phyloP scores from a whole-genome alignment of 2,888 invertebrate genomes.

The Patella ulyssiponensis region DNA sequence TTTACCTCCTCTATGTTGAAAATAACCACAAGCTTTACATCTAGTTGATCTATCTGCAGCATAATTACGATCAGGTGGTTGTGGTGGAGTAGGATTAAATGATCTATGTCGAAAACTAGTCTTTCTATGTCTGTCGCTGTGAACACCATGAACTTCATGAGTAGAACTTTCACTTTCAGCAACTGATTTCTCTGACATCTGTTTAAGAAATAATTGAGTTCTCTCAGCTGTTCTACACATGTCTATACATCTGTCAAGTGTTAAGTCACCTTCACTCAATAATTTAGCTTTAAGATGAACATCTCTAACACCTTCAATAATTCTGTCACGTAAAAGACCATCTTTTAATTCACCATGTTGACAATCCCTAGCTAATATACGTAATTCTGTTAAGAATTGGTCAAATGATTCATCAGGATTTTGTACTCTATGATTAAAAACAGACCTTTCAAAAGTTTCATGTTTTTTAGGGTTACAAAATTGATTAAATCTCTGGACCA shows the following conservation, averaged over 20 bases:
- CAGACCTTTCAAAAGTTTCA: neutral
- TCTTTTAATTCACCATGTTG: slow-evolving; percentile 22
- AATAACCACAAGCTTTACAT: slow-evolving; percentile 7
- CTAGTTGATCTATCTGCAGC: neutral
- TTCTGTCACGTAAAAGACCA: slow-evolving; percentile 20
- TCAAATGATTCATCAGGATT: slow-evolving; percentile 21
- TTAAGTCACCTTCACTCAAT: slow-evolving; percentile 6
- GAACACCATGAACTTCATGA: neutral
- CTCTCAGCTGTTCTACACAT: neutral
- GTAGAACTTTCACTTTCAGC: neutral
- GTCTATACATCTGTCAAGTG: slow-evolving; percentile 7
- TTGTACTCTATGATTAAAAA: slow-evolving; percentile 6
- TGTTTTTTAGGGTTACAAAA: slow-evolving; percentile 19
- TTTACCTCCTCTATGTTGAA: slow-evolving; percentile 7
- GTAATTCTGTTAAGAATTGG: slow-evolving; percentile 12
- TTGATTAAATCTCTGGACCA: neutral
- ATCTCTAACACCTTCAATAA: neutral
- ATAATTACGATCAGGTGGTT: slow-evolving; percentile 2
- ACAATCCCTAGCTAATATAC: slow-evolving; percentile 13
- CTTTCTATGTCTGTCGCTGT: neutral
- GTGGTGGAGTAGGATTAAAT: neutral
- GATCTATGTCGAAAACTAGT: neutral
- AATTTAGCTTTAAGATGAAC: slow-evolving; percentile 1
- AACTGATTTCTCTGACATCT: neutral
- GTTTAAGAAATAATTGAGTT: slow-evolving; percentile 1